phyloP scores from a whole-genome alignment of 2,888 invertebrate genomes.

The Eugnorisma glareosa region DNA sequence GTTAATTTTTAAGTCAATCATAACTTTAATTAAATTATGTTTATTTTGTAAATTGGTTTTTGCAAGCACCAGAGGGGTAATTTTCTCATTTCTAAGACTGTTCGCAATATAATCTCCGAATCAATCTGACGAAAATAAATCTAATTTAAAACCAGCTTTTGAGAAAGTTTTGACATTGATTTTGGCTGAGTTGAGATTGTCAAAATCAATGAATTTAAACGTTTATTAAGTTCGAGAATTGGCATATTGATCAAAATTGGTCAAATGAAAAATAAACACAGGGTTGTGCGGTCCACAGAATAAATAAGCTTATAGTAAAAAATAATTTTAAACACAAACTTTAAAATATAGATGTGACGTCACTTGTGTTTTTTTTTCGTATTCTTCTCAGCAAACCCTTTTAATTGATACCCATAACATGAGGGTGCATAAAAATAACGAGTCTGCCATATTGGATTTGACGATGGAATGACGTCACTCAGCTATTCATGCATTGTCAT shows the following conservation, averaged over 20 bases:
- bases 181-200: neutral
- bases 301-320: too few relatives aligned
- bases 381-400: too few relatives aligned
- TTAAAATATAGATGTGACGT: too few relatives aligned
- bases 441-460: too few relatives aligned
- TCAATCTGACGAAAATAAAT: neutral
- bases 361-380: too few relatives aligned
- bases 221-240: neutral
- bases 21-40: neutral
- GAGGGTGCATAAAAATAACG: too few relatives aligned
- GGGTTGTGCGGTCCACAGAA: too few relatives aligned
- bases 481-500: too few relatives aligned
- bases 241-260: neutral
- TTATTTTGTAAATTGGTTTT: neutral
- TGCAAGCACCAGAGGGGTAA: neutral
- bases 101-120: neutral
- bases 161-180: neutral
- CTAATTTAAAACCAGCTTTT: neutral
- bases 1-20: neutral
- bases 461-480: too few relatives aligned
- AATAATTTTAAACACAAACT: too few relatives aligned
- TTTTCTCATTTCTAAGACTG: neutral
- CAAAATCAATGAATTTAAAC: neutral
- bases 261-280: too few relatives aligned
- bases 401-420: too few relatives aligned